These are phyloP conservation scores for roundworm (Caenorhabditis elegans) DNA, from an alignment of 1,140 invertebrate species.

Conservation along the genomic window WBcel235 BX284605.5:11430001-11430500, in stretches of 20 bases:
- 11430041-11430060: neutral
- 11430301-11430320: neutral
- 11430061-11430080: neutral
- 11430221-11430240: neutral
- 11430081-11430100: too few relatives aligned
- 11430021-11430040: neutral
- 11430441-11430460: conserved; percentile 24
- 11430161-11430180: too few relatives aligned
- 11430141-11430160: too few relatives aligned
- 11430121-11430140: too few relatives aligned
- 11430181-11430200: too few relatives aligned
- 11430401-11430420: neutral
- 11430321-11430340: neutral
- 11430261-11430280: neutral
- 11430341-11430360: too few relatives aligned
- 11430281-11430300: neutral
- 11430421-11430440: neutral
- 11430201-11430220: too few relatives aligned
- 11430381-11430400: neutral
- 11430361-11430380: neutral
- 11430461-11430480: neutral
- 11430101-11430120: too few relatives aligned
- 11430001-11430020: conserved; percentile 17
- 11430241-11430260: neutral
- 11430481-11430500: neutral